These are phyloP conservation scores for Athripsodes cinereus DNA, from an alignment of 2,888 invertebrate species.

Conservation along the genomic window DNA sequence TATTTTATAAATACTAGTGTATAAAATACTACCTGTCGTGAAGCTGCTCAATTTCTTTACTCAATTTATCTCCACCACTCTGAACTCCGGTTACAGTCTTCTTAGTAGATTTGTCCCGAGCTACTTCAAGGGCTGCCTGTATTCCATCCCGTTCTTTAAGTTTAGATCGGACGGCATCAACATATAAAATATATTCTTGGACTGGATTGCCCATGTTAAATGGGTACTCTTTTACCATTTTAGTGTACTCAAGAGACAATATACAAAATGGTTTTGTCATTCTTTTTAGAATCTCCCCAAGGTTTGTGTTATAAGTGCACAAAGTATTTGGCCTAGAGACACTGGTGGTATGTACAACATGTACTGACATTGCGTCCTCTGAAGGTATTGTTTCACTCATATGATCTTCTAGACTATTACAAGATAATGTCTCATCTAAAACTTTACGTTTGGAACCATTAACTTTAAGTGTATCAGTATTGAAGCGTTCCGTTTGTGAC, in stretches of 20 bases:
- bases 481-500: slow-evolving; percentile 22
- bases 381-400: background rate
- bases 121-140: slow-evolving; percentile 58
- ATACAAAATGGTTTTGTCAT: slow-evolving; percentile 46
- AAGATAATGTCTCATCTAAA: background rate
- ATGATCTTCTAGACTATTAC: background rate
- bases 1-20: background rate
- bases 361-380: background rate
- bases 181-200: slow-evolving; percentile 58
- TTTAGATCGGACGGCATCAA: slow-evolving; percentile 62
- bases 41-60: slow-evolving; percentile 46
- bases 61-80: slow-evolving; percentile 29
- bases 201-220: slow-evolving; percentile 42
- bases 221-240: slow-evolving; percentile 38
- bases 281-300: slow-evolving; percentile 41
- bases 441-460: background rate
- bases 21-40: slow-evolving; percentile 45
- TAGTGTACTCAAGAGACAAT: slow-evolving; percentile 45
- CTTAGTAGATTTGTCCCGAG: slow-evolving; percentile 37
- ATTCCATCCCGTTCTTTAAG: slow-evolving; percentile 56
- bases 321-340: background rate
- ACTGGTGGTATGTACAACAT: background rate
- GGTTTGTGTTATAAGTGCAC: slow-evolving; percentile 12
- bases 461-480: slow-evolving; percentile 18
- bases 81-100: slow-evolving; percentile 2